A percentile compares a stretch with the other conserved stretches of the same genome.
phyloP scores from a whole-genome alignment of 2,888 invertebrate genomes.

The Pocota personata region DNA sequence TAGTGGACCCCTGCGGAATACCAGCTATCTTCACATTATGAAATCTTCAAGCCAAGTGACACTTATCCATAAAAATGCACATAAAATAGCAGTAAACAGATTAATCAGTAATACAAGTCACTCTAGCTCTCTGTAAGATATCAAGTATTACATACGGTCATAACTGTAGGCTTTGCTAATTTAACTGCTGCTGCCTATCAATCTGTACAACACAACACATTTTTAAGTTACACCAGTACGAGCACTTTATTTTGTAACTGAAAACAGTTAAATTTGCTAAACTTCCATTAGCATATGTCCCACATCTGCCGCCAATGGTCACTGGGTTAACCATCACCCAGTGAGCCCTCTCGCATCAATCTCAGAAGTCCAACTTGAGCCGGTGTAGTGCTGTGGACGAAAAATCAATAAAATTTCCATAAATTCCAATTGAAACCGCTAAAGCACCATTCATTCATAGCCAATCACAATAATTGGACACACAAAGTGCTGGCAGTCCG shows the following conservation, averaged over 20 bases:
- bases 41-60: too few relatives aligned
- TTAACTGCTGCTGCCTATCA: too few relatives aligned
- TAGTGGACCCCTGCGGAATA: too few relatives aligned
- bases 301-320: slow-evolving; percentile 35
- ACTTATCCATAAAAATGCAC: too few relatives aligned
- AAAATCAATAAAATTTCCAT: slow-evolving; percentile 73
- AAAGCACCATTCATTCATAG: slow-evolving; percentile 73
- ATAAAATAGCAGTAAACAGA: too few relatives aligned
- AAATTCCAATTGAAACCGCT: slow-evolving; percentile 72
- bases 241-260: not conserved
- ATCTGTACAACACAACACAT: not conserved
- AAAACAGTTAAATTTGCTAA: not conserved
- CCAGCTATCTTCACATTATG: too few relatives aligned
- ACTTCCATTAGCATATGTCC: slow-evolving; percentile 54
- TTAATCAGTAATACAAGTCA: too few relatives aligned
- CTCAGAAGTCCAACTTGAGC: slow-evolving; percentile 10
- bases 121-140: too few relatives aligned
- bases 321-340: slow-evolving; percentile 46
- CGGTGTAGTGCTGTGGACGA: not conserved
- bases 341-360: slow-evolving; percentile 32
- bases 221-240: not conserved
- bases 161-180: too few relatives aligned
- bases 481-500: slow-evolving; percentile 59
- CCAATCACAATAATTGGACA: slow-evolving; percentile 74
- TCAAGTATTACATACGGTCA: too few relatives aligned